These are phyloP conservation scores for Macrotus californicus DNA, from an alignment of 2,113 vertebrate genomes.

Conservation along the genomic window DNA sequence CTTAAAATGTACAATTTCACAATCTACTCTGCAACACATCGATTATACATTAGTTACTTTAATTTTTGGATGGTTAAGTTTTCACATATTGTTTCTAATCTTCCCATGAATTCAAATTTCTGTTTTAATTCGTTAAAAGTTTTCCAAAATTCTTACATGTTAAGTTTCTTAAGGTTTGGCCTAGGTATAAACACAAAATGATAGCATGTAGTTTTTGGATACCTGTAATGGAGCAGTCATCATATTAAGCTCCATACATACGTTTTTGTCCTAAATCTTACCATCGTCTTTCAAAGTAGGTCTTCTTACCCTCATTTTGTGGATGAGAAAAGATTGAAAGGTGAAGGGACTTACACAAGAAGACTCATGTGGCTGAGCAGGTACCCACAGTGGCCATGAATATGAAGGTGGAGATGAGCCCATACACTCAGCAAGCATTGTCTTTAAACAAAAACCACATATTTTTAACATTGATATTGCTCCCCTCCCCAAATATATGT, in stretches of 20 bases:
- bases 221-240: background rate
- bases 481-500: background rate
- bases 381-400: background rate
- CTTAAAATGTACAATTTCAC: background rate
- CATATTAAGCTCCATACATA: background rate
- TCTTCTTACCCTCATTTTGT: background rate
- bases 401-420: background rate
- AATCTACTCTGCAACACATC: background rate
- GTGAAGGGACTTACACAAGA: background rate
- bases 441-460: background rate
- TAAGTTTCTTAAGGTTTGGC: background rate
- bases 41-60: conserved; percentile 2
- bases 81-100: background rate
- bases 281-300: background rate
- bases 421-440: background rate
- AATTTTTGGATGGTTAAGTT: background rate
- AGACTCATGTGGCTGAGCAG: background rate
- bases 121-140: background rate
- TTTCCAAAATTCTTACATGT: background rate
- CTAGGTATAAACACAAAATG: background rate
- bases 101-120: background rate
- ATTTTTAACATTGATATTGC: background rate
- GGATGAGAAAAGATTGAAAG: background rate
- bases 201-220: background rate
- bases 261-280: background rate